phyloP scores from a whole-genome alignment of 2,113 vertebrate species.

The Mixornis gularis region DNA sequence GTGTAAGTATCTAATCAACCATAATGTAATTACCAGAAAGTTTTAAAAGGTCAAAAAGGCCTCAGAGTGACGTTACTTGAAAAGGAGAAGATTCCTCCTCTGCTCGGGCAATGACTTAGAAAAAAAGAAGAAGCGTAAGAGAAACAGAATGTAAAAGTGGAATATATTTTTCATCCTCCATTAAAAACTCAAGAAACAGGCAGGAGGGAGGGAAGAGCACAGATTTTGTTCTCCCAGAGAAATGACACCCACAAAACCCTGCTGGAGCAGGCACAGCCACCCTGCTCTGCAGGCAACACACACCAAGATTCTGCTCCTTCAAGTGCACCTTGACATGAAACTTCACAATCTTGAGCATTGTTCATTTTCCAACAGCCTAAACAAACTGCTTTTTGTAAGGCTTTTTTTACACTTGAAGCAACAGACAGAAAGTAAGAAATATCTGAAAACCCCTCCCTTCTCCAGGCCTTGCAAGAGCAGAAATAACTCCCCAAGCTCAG shows the following conservation, averaged over 20 bases:
- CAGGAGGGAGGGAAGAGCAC: not conserved
- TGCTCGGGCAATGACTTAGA: not conserved
- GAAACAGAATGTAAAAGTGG: not conserved
- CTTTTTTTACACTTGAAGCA: not conserved
- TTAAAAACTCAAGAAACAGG: not conserved
- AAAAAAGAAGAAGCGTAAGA: not conserved
- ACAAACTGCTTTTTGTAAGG: accelerated
- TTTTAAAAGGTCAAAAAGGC: slow-evolving; percentile 51
- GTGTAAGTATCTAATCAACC: slow-evolving; percentile 39
- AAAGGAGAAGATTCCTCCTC: not conserved
- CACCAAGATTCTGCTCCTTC: not conserved
- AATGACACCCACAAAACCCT: too few species aligned
- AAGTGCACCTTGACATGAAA: not conserved
- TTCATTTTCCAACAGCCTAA: accelerated
- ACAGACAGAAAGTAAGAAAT: not conserved
- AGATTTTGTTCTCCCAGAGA: not conserved
- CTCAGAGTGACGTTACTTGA: not conserved
- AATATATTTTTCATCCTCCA: not conserved
- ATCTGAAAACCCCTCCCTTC: not conserved
- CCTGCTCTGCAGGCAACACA: not conserved
- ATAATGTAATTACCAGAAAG: slow-evolving; percentile 53
- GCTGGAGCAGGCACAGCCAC: not conserved
- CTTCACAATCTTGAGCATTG: accelerated
- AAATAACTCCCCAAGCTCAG: not conserved
- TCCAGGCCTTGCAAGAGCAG: not conserved